Conservation (phyloP, 2,113 vertebrate genomes). For the Melanotaenia duboulayi region DNA sequence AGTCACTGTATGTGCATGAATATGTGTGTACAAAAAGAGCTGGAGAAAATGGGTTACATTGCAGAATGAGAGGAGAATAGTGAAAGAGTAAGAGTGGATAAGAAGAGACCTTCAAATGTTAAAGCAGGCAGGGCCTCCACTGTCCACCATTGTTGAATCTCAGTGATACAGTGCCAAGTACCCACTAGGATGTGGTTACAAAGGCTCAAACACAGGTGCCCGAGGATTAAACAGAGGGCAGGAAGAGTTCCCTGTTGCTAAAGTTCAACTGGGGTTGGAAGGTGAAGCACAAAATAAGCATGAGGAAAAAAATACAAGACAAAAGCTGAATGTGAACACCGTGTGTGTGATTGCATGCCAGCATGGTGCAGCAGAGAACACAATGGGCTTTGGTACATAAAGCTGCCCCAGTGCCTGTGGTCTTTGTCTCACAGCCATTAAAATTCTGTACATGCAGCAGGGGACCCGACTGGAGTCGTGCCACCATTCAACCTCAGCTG, state of each 20-base stretch:
- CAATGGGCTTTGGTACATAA: slow-evolving; percentile 78
- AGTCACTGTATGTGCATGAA: slow-evolving; percentile 39
- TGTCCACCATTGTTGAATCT: slow-evolving; percentile 34
- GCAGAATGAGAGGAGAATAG: not conserved
- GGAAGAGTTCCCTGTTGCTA: slow-evolving; percentile 49
- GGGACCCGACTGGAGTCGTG: slow-evolving; percentile 71
- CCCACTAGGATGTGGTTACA: slow-evolving; percentile 41
- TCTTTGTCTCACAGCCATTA: slow-evolving; percentile 81
- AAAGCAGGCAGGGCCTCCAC: slow-evolving; percentile 9
- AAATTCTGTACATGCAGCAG: slow-evolving; percentile 77
- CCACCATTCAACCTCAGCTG: slow-evolving; percentile 80
- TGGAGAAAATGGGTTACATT: not conserved
- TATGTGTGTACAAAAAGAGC: not conserved
- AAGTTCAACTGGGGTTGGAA: slow-evolving; percentile 45
- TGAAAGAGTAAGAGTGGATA: slow-evolving; percentile 11
- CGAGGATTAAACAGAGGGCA: slow-evolving; percentile 69
- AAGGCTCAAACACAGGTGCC: slow-evolving; percentile 49
- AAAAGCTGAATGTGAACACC: slow-evolving; percentile 69
- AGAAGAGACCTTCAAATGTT: slow-evolving; percentile 36
- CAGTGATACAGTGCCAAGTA: slow-evolving; percentile 33
- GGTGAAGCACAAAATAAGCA: slow-evolving; percentile 61
- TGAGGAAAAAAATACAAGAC: slow-evolving; percentile 56
- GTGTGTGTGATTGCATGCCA: slow-evolving; percentile 78
- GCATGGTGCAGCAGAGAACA: slow-evolving; percentile 68
- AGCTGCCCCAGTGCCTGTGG: slow-evolving; percentile 72